Conservation (phyloP, 2,888 invertebrate species). For the Mellilla xanthometata region DNA sequence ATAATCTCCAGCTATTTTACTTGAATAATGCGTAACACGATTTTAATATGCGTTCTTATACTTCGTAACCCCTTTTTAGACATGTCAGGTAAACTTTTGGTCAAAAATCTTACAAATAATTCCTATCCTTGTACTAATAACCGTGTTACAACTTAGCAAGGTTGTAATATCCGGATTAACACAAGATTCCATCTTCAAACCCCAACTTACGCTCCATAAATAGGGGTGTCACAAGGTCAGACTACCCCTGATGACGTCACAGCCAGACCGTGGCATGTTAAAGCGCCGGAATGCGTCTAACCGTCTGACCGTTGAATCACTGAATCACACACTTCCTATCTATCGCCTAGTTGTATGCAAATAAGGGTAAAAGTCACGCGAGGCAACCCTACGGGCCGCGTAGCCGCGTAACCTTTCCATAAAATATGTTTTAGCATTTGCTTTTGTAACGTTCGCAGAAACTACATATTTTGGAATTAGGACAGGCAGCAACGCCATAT, state of each 20-base stretch:
- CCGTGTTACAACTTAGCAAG: constrained; percentile 4
- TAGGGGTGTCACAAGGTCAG: constrained; percentile 25
- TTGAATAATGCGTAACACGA: too few species aligned
- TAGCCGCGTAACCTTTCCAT: constrained; percentile 39
- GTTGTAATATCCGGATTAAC: constrained; percentile 18
- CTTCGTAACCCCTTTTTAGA: too few species aligned
- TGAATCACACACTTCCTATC: constrained; percentile 66
- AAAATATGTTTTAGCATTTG: constrained; percentile 7
- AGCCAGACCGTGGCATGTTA: not conserved
- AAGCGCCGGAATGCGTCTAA: constrained; percentile 47
- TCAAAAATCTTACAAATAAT: not conserved
- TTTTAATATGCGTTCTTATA: too few species aligned
- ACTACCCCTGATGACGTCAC: constrained; percentile 1
- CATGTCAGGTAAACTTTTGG: too few species aligned
- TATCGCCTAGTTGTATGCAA: constrained; percentile 62
- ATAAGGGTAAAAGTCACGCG: constrained; percentile 61
- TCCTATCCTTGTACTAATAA: constrained; percentile 4
- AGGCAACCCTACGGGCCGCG: constrained; percentile 34
- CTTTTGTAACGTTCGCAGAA: constrained; percentile 29
- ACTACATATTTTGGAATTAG: constrained; percentile 18
- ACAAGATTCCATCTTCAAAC: constrained; percentile 13
- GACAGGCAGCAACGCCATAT: constrained; percentile 9
- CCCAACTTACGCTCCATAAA: constrained; percentile 5
- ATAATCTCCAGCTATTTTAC: too few species aligned
- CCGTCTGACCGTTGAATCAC: constrained; percentile 52